A percentile compares a stretch with the other conserved stretches of the same genome.
These are phyloP conservation scores for Dasyurus viverrinus DNA, from an alignment of 2,113 vertebrate species.

Conservation along the genomic window DNA sequence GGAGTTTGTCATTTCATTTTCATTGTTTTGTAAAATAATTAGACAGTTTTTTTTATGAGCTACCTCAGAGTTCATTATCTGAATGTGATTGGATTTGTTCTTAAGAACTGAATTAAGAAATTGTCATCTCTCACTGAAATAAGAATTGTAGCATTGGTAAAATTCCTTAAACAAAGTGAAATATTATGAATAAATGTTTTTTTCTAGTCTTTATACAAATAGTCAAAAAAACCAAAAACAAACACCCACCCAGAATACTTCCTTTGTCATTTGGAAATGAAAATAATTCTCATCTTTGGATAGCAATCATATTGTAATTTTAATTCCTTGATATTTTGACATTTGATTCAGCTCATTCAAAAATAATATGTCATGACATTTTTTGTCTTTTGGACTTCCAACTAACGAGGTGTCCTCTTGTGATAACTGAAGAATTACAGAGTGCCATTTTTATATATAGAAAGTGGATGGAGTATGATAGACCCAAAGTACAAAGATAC, in stretches of 20 bases:
- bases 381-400: constrained; percentile 39
- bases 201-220: constrained; percentile 31
- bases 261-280: background rate
- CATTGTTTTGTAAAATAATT: constrained; percentile 55
- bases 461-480: background rate
- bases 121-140: too few species aligned
- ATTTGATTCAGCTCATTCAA: constrained; percentile 50
- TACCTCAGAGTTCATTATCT: constrained; percentile 16
- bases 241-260: background rate
- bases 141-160: background rate
- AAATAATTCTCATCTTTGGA: constrained; percentile 30
- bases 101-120: too few species aligned
- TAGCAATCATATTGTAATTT: background rate
- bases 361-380: constrained; percentile 20
- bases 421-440: constrained; percentile 1
- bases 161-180: constrained; percentile 46
- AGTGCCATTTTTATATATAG: constrained; percentile 23
- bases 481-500: constrained; percentile 29
- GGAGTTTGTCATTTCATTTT: constrained; percentile 55
- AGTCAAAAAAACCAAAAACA: background rate
- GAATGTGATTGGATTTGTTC: constrained; percentile 33
- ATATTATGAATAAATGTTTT: constrained; percentile 30
- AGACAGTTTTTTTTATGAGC: constrained; percentile 62
- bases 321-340: constrained; percentile 38
- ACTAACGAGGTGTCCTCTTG: background rate